A percentile compares a stretch with the other conserved stretches of the same genome.
Conservation (phyloP, 2,113 vertebrate species). For the Misgurnus mizolepis region DNA sequence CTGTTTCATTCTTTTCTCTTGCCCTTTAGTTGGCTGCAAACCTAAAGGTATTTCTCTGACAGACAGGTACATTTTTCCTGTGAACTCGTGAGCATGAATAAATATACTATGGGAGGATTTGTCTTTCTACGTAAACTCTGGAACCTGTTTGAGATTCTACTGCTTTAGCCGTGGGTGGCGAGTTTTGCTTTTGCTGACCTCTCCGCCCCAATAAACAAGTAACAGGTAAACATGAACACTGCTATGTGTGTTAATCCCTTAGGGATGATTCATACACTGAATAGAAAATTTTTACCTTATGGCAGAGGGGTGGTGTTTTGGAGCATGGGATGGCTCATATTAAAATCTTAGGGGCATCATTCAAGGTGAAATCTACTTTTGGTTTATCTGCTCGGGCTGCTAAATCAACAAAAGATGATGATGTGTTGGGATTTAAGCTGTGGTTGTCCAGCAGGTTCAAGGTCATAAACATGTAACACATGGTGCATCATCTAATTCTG, state of each 20-base stretch:
- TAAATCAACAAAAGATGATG: slow-evolving; percentile 9
- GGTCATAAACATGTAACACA: not conserved
- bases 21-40: slow-evolving; percentile 50
- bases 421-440: not conserved
- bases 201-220: not conserved
- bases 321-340: not conserved
- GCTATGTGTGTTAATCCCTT: not conserved
- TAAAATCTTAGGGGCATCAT: not conserved
- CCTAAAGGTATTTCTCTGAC: slow-evolving; percentile 60
- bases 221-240: not conserved
- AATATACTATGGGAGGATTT: slow-evolving; percentile 48
- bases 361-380: slow-evolving; percentile 18
- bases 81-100: slow-evolving; percentile 60
- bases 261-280: not conserved
- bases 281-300: slow-evolving; percentile 1
- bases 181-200: slow-evolving; percentile 19
- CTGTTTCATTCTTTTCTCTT: slow-evolving; percentile 43
- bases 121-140: not conserved
- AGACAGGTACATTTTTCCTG: slow-evolving; percentile 65
- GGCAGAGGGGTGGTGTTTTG: slow-evolving; percentile 8
- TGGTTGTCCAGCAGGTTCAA: not conserved
- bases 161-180: not conserved
- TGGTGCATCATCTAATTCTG: not conserved
- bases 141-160: slow-evolving; percentile 11
- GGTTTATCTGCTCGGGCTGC: not conserved